These are phyloP conservation scores for Mellilla xanthometata DNA, from an alignment of 2,888 invertebrate species.

Conservation along the genomic window DNA sequence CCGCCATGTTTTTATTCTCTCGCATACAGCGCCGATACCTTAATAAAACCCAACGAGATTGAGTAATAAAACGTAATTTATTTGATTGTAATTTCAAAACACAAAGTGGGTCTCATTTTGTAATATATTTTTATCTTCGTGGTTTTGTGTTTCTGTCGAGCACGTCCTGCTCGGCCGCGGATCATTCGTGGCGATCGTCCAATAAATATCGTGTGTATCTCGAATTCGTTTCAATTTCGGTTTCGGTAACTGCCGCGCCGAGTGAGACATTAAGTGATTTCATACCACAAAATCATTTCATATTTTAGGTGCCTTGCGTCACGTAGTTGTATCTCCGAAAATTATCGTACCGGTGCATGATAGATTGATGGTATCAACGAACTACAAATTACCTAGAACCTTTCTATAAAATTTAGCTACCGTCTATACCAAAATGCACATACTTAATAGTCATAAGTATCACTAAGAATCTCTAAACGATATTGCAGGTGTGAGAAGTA, in stretches of 20 bases:
- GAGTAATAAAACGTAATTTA: conserved; percentile 83
- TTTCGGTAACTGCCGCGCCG: conserved; percentile 51
- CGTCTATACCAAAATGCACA: conserved; percentile 57
- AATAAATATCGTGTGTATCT: conserved; percentile 60
- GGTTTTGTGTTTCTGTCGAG: conserved; percentile 74
- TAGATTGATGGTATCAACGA: background rate
- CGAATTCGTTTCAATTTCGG: conserved; percentile 63
- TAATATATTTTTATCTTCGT: conserved; percentile 80
- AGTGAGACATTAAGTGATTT: conserved; percentile 62
- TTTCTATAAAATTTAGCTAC: conserved; percentile 33
- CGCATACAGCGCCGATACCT: conserved; percentile 78
- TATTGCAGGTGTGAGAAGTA: conserved; percentile 66
- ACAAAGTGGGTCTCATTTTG: conserved; percentile 81
- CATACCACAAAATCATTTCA: conserved; percentile 48
- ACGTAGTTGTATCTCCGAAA: conserved; percentile 29
- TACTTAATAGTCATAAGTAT: conserved; percentile 43
- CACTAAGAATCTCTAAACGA: conserved; percentile 49
- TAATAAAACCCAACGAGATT: conserved; percentile 82
- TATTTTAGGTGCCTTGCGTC: conserved; percentile 31
- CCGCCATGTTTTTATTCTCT: conserved; percentile 78
- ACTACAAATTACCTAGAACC: background rate
- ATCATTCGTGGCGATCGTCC: conserved; percentile 58
- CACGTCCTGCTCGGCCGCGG: conserved; percentile 66
- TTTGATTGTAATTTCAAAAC: conserved; percentile 83
- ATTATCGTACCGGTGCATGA: background rate